Evolutionary conservation across 1,140 invertebrate genomes (phyloP), one percentile per base, ranked within the genome.

Genomic region (Bombus cullumanus): DNA sequence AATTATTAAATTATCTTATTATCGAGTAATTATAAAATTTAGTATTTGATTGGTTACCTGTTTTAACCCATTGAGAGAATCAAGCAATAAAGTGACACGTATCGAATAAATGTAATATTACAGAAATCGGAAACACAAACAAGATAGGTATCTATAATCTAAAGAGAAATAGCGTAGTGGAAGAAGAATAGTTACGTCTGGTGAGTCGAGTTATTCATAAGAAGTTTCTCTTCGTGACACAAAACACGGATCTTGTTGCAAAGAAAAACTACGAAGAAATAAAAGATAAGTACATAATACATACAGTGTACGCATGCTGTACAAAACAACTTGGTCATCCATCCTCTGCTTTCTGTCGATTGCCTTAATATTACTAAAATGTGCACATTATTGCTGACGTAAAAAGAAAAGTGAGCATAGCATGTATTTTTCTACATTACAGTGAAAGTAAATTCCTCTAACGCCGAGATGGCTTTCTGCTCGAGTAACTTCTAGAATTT

Each of bases 361-460:
- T 76, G 81, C 81, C 28, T 78, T 82, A 87, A 88, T 88, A 88
- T 74, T 81, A 69, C 68, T 57, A 72, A 88, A 88, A 83, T 87
- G 87, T 89, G 88, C 53, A 74, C 59, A 59, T 88, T 86, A 89
- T 89, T 87, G 74, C 6, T 12, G 68, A 86, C 82, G 83, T 85
- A 86, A 86, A 62, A 9, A 85, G 18, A 62, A 13, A 81, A 68
- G 28, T 47, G 68, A 86, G 68, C 68, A 31, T 57, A 62, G 31
- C 72, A 22, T 28, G 69, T 69, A 89, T 86, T 89, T 88, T 86
- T 69, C 47, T 37, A 57, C 8, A n/a, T 85, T 85, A 79, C 31
- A 34, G 43, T 59, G 62, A 78, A 68, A 85, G 71, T 37, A 59
- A 72, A 10, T 31, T 6, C 4, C 34, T 15, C 2, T 10, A 47